Conservation (phyloP, 2,797 vertebrate genomes). For the Galagoides demidoff region DNA sequence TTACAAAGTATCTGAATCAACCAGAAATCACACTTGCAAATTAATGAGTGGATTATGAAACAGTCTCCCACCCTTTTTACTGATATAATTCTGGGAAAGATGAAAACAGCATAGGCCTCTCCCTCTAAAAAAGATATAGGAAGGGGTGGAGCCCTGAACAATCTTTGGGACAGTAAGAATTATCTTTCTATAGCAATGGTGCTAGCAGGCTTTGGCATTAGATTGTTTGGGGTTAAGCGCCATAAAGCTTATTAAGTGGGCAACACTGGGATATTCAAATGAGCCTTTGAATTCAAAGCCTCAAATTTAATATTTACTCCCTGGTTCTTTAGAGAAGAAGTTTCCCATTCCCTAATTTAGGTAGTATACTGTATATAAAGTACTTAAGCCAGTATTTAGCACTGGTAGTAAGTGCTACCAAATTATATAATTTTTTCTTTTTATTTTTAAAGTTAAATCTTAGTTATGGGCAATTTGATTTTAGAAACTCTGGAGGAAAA, state of each 20-base stretch:
- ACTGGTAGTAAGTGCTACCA: neutral
- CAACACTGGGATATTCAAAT: neutral
- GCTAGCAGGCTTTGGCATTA: neutral
- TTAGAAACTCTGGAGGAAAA: neutral
- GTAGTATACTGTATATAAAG: neutral
- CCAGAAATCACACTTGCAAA: neutral
- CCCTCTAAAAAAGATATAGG: neutral
- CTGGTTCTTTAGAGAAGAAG: neutral
- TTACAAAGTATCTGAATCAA: neutral
- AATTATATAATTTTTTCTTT: slow-evolving; percentile 16
- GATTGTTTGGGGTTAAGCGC: neutral
- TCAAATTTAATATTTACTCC: neutral
- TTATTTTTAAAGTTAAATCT: slow-evolving; percentile 7
- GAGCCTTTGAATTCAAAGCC: neutral
- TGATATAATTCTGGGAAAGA: neutral
- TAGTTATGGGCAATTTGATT: neutral
- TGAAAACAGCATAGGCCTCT: neutral
- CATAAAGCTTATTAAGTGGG: neutral
- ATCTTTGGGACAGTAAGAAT: neutral
- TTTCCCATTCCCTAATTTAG: neutral
- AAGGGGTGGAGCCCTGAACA: neutral
- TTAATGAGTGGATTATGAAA: neutral
- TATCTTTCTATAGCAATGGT: neutral
- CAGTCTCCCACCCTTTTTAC: neutral
- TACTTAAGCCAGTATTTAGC: neutral